Conservation (phyloP, 2,113 vertebrate genomes). For the Rallus limicola region DNA sequence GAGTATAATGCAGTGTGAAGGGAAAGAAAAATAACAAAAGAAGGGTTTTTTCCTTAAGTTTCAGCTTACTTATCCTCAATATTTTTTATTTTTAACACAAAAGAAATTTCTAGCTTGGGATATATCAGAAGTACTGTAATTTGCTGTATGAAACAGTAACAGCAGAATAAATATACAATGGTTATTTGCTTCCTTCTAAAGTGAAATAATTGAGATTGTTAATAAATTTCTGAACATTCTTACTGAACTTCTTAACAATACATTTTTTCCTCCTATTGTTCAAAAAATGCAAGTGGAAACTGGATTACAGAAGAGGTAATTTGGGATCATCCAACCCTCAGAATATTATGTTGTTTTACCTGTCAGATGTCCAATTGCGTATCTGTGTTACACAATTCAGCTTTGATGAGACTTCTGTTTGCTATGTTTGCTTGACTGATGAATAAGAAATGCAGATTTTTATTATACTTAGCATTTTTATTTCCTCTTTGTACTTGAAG, state of each 20-base stretch:
- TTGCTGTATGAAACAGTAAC: neutral
- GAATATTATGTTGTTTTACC: neutral
- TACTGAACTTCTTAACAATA: neutral
- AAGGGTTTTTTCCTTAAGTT: neutral
- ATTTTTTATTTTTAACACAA: neutral
- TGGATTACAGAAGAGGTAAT: constrained; percentile 69
- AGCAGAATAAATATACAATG: neutral
- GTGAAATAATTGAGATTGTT: neutral
- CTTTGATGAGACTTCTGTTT: neutral
- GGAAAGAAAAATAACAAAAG: neutral
- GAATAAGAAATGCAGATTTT: neutral
- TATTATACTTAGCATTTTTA: neutral
- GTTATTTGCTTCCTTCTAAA: neutral
- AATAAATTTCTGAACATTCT: neutral
- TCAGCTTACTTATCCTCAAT: neutral
- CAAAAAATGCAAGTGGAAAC: constrained; percentile 74
- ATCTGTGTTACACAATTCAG: neutral
- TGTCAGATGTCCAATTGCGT: neutral
- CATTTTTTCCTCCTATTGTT: neutral
- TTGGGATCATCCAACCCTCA: constrained; percentile 69
- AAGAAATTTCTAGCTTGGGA: neutral
- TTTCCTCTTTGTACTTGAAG: neutral
- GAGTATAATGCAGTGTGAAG: neutral
- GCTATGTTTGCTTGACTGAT: neutral
- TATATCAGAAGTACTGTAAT: neutral